phyloP scores from a whole-genome alignment of 2,113 vertebrate genomes.

The Gasterosteus nipponicus region DNA sequence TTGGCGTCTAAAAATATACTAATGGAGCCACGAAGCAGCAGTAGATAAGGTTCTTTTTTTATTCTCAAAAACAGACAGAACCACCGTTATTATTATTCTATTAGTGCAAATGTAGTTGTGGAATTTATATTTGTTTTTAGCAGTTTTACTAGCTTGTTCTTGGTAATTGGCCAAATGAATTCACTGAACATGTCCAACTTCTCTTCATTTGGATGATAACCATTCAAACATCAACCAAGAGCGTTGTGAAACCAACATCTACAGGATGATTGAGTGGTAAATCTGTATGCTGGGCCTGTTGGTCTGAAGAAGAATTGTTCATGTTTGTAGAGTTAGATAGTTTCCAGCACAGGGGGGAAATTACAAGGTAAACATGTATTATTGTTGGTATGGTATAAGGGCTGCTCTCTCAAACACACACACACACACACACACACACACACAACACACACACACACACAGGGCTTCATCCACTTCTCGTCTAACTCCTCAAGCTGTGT shows the following conservation, averaged over 20 bases:
- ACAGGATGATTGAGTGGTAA: neutral
- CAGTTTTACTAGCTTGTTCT: slow-evolving; percentile 15
- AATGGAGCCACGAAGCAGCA: slow-evolving; percentile 43
- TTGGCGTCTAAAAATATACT: slow-evolving; percentile 66
- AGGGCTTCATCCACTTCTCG: slow-evolving; percentile 61
- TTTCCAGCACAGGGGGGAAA: slow-evolving; percentile 15
- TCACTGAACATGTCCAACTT: slow-evolving; percentile 34
- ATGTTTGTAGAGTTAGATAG: slow-evolving; percentile 8
- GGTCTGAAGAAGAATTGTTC: neutral
- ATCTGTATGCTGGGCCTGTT: slow-evolving; percentile 2
- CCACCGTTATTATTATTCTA: slow-evolving; percentile 36
- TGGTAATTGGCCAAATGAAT: slow-evolving; percentile 22
- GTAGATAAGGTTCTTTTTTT: slow-evolving; percentile 35
- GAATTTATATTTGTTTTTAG: slow-evolving; percentile 31
- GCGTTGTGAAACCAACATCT: slow-evolving; percentile 39
- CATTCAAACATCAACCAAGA: slow-evolving; percentile 21
- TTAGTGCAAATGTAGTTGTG: slow-evolving; percentile 29
- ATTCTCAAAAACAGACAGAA: slow-evolving; percentile 56
- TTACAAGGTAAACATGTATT: slow-evolving; percentile 41
- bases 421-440: slow-evolving; percentile 35
- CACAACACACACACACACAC: slow-evolving; percentile 24
- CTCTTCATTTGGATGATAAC: slow-evolving; percentile 18
- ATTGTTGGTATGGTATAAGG: slow-evolving; percentile 9
- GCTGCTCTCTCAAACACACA: slow-evolving; percentile 44
- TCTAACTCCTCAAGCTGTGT: slow-evolving; percentile 74